Percentiles rank a stretch among this genome's conserved stretches.
Conservation (phyloP, 2,888 invertebrate genomes). For the Sinhomidia bicolor region DNA sequence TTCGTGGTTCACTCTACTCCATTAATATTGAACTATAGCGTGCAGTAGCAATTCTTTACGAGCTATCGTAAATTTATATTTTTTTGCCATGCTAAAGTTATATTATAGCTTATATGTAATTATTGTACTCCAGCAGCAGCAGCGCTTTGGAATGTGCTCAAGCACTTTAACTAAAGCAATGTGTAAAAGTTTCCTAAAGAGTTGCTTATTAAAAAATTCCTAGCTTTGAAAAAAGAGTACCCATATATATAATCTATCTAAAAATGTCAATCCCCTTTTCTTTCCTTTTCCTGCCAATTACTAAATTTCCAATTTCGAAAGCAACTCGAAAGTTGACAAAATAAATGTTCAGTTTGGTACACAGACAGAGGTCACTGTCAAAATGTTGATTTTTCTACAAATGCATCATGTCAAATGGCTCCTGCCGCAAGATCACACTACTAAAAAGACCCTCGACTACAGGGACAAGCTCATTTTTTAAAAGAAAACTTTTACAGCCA, state of each 20-base stretch:
- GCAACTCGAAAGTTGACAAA: slow-evolving; percentile 57
- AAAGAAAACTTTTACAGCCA: slow-evolving; percentile 11
- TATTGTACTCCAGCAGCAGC: background rate
- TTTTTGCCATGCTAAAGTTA: background rate
- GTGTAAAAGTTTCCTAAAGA: slow-evolving; percentile 25
- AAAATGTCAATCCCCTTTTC: slow-evolving; percentile 55
- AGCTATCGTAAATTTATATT: slow-evolving; percentile 58
- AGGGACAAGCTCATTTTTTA: slow-evolving; percentile 53
- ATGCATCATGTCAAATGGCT: slow-evolving; percentile 25
- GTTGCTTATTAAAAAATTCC: slow-evolving; percentile 78
- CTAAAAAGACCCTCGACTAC: slow-evolving; percentile 3
- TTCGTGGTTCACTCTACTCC: background rate
- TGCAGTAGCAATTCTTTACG: slow-evolving; percentile 53
- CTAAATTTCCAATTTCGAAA: slow-evolving; percentile 10
- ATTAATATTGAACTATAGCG: slow-evolving; percentile 30
- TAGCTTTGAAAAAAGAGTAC: slow-evolving; percentile 30
- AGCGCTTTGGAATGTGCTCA: slow-evolving; percentile 14
- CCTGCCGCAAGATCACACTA: background rate
- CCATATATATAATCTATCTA: slow-evolving; percentile 70
- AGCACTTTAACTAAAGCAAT: slow-evolving; percentile 16
- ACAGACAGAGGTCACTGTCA: slow-evolving; percentile 60
- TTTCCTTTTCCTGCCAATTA: slow-evolving; percentile 65
- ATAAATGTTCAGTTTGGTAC: slow-evolving; percentile 52
- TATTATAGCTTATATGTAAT: background rate
- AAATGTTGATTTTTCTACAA: slow-evolving; percentile 34